Evolutionary conservation across 2,113 vertebrate genomes (phyloP).

Genomic region (Ptyas mucosa): DNA sequence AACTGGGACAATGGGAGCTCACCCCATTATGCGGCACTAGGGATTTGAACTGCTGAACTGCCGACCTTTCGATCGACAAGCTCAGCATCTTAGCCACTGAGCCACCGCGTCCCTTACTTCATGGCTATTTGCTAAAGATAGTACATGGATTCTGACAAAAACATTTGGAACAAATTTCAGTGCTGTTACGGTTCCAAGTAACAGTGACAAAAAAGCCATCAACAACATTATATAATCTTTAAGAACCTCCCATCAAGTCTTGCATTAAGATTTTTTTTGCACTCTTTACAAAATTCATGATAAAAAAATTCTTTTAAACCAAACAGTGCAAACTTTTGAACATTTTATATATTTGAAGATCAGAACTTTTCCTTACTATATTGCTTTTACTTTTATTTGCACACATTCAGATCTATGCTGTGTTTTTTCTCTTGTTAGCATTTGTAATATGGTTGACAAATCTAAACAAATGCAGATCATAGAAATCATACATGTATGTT

Average conservation of each 20-base stretch:
- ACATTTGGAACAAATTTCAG: slow-evolving; percentile 30
- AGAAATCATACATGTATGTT: neutral
- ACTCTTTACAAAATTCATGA: slow-evolving; percentile 62
- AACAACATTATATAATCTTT: slow-evolving; percentile 37
- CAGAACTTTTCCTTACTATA: slow-evolving; percentile 38
- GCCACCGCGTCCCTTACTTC: too few relatives aligned
- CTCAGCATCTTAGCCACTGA: too few relatives aligned
- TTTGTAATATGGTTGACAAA: slow-evolving; percentile 34
- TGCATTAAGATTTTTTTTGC: slow-evolving; percentile 45
- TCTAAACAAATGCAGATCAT: slow-evolving; percentile 49
- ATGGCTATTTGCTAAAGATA: slow-evolving; percentile 8
- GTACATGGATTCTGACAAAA: slow-evolving; percentile 36
- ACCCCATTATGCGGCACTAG: too few relatives aligned
- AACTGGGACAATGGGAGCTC: too few relatives aligned
- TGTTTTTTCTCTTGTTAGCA: slow-evolving; percentile 36
- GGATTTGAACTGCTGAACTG: too few relatives aligned
- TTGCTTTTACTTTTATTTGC: slow-evolving; percentile 61
- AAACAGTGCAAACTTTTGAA: slow-evolving; percentile 56
- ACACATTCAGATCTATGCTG: slow-evolving; percentile 43
- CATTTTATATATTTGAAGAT: slow-evolving; percentile 59
- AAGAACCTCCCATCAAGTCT: slow-evolving; percentile 30
- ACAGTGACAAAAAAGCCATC: slow-evolving; percentile 29
- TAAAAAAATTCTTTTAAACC: slow-evolving; percentile 53
- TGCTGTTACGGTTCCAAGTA: slow-evolving; percentile 34
- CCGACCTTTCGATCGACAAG: too few relatives aligned